Evolutionary conservation across 1,140 invertebrate genomes (phyloP).

Genomic region (Scylla paramamosain): DNA sequence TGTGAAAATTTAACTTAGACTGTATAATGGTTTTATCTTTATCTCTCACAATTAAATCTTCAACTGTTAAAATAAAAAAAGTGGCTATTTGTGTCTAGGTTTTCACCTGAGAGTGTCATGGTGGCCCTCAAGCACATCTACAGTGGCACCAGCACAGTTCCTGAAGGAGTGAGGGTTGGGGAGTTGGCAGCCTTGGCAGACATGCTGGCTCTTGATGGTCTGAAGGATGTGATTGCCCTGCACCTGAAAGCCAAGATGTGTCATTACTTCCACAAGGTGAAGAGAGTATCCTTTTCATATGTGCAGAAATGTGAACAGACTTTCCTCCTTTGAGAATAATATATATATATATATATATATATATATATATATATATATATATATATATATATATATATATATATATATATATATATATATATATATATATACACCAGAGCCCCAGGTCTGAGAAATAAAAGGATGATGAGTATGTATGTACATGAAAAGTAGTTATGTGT

Average conservation of each 20-base stretch:
- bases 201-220: conserved; percentile 91
- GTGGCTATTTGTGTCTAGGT: conserved; percentile 82
- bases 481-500: background rate
- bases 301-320: background rate
- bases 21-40: too few relatives aligned
- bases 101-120: conserved; percentile 90
- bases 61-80: background rate
- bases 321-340: background rate
- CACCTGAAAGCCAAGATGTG: conserved; percentile 93
- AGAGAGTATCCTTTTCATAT: background rate
- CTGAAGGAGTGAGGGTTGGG: conserved; percentile 90
- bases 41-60: background rate
- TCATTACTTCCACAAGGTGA: conserved; percentile 93
- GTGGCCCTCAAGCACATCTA: conserved; percentile 96
- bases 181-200: conserved; percentile 93
- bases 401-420: background rate
- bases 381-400: background rate
- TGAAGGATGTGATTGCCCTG: conserved; percentile 93
- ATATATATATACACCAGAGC: too few relatives aligned
- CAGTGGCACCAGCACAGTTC: conserved; percentile 91
- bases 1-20: too few relatives aligned
- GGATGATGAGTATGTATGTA: background rate
- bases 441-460: too few relatives aligned
- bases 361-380: conserved; percentile 60
- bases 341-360: conserved; percentile 40